A percentile compares a stretch with the other conserved stretches of the same genome.
Evolutionary conservation across 1,140 invertebrate species (phyloP).

Genomic region (Drosophila melanica): DNA sequence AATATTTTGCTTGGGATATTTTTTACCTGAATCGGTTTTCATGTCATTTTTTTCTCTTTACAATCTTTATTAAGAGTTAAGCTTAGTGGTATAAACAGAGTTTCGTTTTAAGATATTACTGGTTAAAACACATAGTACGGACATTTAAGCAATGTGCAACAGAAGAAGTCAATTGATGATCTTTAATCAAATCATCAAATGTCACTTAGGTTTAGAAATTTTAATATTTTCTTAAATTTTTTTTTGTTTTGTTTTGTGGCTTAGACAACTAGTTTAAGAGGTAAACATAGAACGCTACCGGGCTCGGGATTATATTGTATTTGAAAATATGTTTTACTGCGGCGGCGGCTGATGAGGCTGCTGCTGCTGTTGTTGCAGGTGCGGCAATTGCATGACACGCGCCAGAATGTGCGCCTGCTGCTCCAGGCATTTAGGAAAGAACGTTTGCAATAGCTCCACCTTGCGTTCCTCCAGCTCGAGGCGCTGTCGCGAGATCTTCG

Average conservation of each 20-base stretch:
- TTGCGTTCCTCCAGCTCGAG: conserved; percentile 73
- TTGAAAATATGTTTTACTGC: conserved; percentile 31
- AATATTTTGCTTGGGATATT: too few relatives aligned
- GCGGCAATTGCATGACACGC: conserved; percentile 47
- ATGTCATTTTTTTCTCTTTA: conserved; percentile 1
- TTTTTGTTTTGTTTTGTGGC: conserved; percentile 13
- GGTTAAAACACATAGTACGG: conserved; percentile 24
- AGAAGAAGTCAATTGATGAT: not conserved
- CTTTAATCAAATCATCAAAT: conserved; percentile 5
- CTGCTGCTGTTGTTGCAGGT: conserved; percentile 22
- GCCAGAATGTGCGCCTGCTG: conserved; percentile 68
- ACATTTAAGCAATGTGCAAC: conserved; percentile 8
- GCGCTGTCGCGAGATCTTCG: conserved; percentile 68
- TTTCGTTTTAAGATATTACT: conserved; percentile 10
- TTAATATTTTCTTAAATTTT: conserved; percentile 14
- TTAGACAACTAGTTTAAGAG: conserved; percentile 34
- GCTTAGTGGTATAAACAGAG: conserved; percentile 37
- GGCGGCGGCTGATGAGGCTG: conserved; percentile 9
- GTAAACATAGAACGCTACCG: conserved; percentile 34
- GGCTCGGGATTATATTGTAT: conserved; percentile 8
- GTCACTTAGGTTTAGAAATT: conserved; percentile 16
- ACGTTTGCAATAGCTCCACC: conserved; percentile 65
- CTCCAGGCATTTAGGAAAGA: conserved; percentile 76
- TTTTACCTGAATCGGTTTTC: not conserved
- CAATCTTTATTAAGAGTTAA: conserved; percentile 36